A percentile compares a stretch with the other conserved stretches of the same genome.
phyloP scores from a whole-genome alignment of 2,113 vertebrate genomes.

The Corythoichthys intestinalis region DNA sequence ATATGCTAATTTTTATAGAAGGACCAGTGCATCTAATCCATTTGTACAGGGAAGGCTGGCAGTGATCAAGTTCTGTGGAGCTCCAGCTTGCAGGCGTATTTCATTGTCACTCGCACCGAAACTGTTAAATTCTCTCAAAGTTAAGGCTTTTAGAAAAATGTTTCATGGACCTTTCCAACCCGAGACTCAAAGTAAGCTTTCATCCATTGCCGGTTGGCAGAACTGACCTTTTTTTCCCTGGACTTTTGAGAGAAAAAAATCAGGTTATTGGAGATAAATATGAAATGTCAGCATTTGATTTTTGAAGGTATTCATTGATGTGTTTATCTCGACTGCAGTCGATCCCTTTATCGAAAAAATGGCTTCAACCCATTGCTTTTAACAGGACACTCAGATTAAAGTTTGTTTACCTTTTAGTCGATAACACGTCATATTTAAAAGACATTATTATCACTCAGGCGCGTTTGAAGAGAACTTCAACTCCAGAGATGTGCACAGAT shows the following conservation, averaged over 20 bases:
- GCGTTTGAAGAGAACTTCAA: constrained; percentile 36
- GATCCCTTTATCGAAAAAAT: not conserved
- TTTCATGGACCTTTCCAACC: not conserved
- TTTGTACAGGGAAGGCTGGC: too few relatives aligned
- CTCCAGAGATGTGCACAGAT: constrained; percentile 59
- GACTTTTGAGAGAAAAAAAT: not conserved
- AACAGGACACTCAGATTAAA: not conserved
- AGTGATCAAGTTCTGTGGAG: too few relatives aligned
- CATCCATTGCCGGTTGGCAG: not conserved
- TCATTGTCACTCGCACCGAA: too few relatives aligned
- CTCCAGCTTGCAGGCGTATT: too few relatives aligned
- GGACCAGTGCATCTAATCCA: too few relatives aligned
- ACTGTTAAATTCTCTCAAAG: not conserved
- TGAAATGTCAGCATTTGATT: constrained; percentile 1
- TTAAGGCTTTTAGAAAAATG: not conserved
- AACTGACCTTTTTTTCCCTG: not conserved
- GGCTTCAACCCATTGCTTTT: not conserved
- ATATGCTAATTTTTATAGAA: too few relatives aligned
- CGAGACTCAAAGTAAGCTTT: not conserved
- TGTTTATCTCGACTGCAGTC: not conserved
- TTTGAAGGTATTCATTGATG: not conserved
- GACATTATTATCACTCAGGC: not conserved
- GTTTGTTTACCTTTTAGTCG: not conserved
- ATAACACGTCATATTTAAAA: not conserved
- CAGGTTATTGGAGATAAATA: not conserved